Evolutionary conservation across 2,888 invertebrate species (phyloP), one percentile per base, ranked within the genome.

Genomic region (Limulus polyphemus): DNA sequence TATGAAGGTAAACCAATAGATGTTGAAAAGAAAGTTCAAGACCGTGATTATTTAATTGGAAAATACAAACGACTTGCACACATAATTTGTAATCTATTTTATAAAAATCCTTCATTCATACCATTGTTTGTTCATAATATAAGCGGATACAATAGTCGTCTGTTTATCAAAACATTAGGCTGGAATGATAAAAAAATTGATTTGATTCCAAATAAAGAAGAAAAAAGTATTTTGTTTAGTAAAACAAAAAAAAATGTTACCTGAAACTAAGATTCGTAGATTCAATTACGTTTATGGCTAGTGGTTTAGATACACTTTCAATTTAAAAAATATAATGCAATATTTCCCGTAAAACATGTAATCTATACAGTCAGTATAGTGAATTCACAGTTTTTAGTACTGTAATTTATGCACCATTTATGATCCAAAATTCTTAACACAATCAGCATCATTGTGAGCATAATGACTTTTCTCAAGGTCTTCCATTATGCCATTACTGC

Each of bases 221-320:
- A 66, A 61, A 67, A 62, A 58, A 68, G 59, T 59, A 64, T 69
- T 17, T 62, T 63, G 11, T 62, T 69, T 47, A n/a, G n/a, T n/a
- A n/a, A n/a, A 56, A 10, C n/a, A 47, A 61, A 32, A 64, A 48
- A n/a, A 16, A 46, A 4, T 14, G 50, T 49, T 57, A 32, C 14
- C 16, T 64, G 10, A 56, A 59, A 65, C 48, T 61, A n/a, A 65
- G 65, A 62, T 72, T 71, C 63, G 32, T 56, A 70, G 55, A 70
- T 64, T 63, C 65, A 4, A 63, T 68, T n/a, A 54, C 52, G 55
- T 65, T 68, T 59, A 52, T 66, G 51, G 10, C 57, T 32, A 32
- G 32, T 2, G 10, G 46, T 11, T 49, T 46, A n/a, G n/a, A n/a
- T 67, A 69, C 51, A 60, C 70, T 46, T 14, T 14, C 65, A 47